phyloP scores from a whole-genome alignment of 1,140 invertebrate genomes.

The Macrostomum lignano region DNA sequence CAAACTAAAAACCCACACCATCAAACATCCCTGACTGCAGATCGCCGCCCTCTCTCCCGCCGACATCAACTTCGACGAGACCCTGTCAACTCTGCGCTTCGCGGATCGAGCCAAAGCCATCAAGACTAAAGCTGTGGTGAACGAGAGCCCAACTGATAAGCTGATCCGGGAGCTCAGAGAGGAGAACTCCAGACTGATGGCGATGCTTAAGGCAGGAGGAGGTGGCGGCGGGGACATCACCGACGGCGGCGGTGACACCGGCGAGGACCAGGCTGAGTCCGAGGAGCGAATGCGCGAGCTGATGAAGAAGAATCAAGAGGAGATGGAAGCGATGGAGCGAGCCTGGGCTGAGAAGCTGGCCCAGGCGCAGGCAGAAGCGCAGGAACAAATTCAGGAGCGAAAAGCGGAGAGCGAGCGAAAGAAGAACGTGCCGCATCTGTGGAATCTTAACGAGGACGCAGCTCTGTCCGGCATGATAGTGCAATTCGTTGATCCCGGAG shows the following conservation, averaged over 20 bases:
- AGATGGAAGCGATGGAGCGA: constrained; percentile 32
- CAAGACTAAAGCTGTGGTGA: constrained; percentile 66
- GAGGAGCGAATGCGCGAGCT: constrained; percentile 29
- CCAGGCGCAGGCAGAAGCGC: constrained; percentile 18
- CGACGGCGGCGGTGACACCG: no score
- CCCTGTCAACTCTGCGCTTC: constrained; percentile 82
- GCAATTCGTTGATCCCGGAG: no score
- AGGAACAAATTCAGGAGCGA: no score
- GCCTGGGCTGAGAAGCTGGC: constrained; percentile 31
- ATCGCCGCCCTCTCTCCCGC: constrained; percentile 89
- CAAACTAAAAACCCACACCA: no score
- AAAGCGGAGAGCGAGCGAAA: no score
- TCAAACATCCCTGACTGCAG: no score
- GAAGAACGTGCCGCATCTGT: no score
- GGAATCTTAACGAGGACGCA: constrained; percentile 37
- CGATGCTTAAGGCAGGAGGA: constrained; percentile 19
- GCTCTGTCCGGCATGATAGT: no score
- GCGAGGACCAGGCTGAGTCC: no score
- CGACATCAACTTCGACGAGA: constrained; percentile 94
- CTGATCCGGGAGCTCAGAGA: constrained; percentile 54
- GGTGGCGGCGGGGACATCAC: no score
- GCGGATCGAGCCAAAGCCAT: constrained; percentile 88
- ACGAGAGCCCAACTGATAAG: constrained; percentile 61
- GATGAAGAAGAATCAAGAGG: constrained; percentile 31
- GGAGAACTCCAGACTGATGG: constrained; percentile 49